A percentile compares a stretch with the other conserved stretches of the same genome.
Evolutionary conservation across 2,888 invertebrate species (phyloP).

Genomic region (Nomada hirtipes): DNA sequence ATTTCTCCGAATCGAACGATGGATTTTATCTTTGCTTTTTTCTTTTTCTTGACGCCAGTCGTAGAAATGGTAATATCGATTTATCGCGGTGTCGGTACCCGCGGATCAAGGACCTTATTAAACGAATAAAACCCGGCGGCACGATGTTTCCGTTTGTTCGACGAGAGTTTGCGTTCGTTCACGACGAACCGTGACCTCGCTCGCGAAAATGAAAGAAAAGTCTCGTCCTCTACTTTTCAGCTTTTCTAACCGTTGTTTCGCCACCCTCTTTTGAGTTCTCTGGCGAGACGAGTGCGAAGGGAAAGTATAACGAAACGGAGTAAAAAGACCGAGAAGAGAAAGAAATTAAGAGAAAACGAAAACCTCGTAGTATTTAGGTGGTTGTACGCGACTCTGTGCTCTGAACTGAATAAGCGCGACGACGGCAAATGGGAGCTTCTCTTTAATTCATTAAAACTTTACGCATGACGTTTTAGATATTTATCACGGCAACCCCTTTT

Average conservation of each 20-base stretch:
- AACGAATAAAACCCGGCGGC: neutral
- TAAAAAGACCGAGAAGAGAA: neutral
- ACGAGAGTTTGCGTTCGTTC: slow-evolving; percentile 27
- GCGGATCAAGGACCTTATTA: slow-evolving; percentile 11
- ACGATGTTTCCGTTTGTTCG: slow-evolving; percentile 11
- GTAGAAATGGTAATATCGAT: neutral
- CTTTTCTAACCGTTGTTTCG: slow-evolving; percentile 34
- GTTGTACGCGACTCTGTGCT: slow-evolving; percentile 41
- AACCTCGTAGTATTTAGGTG: slow-evolving; percentile 45
- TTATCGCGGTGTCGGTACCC: too few relatives aligned
- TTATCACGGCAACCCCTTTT: slow-evolving; percentile 68
- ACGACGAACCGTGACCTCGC: neutral
- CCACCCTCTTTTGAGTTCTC: slow-evolving; percentile 24
- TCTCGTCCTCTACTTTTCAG: slow-evolving; percentile 35
- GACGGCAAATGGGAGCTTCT: slow-evolving; percentile 60
- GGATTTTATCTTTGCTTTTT: neutral
- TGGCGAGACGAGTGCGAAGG: slow-evolving; percentile 17
- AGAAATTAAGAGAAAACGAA: neutral
- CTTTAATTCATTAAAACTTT: slow-evolving; percentile 76
- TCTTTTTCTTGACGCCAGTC: neutral
- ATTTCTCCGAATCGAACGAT: neutral
- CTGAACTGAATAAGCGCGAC: slow-evolving; percentile 61
- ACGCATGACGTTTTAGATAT: slow-evolving; percentile 74
- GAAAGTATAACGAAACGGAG: neutral
- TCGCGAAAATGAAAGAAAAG: slow-evolving; percentile 37